phyloP scores from a whole-genome alignment of 2,113 vertebrate species.

The Leuciscus idus region DNA sequence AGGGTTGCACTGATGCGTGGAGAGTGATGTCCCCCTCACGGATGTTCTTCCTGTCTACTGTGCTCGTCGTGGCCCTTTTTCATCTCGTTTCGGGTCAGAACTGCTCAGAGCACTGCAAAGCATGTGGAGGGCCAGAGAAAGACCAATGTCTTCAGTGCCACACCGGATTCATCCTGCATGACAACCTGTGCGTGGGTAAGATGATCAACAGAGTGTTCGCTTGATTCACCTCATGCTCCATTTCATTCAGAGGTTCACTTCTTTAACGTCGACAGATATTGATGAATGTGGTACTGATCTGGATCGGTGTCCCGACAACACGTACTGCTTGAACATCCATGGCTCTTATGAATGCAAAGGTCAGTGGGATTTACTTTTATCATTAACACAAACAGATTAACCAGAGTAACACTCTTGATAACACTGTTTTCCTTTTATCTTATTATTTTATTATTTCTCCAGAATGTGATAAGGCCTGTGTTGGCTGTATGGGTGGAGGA shows the following conservation, averaged over 20 bases:
- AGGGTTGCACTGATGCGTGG: slow-evolving; percentile 3
- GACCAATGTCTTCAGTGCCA: slow-evolving; percentile 86
- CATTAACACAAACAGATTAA: neutral
- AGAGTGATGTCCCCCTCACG: slow-evolving; percentile 39
- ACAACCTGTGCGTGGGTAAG: slow-evolving; percentile 89
- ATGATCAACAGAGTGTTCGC: neutral
- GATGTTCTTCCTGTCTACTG: slow-evolving; percentile 56
- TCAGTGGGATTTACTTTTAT: slow-evolving; percentile 63
- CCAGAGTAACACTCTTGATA: neutral
- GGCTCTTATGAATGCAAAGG: slow-evolving; percentile 92
- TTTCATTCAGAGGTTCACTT: neutral
- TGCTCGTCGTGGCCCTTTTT: slow-evolving; percentile 55
- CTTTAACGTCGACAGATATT: slow-evolving; percentile 75
- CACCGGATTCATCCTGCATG: slow-evolving; percentile 87
- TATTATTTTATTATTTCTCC: neutral
- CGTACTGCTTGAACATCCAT: slow-evolving; percentile 90
- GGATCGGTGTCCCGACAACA: slow-evolving; percentile 79
- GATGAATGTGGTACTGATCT: slow-evolving; percentile 90
- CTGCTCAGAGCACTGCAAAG: slow-evolving; percentile 77
- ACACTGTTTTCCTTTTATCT: neutral
- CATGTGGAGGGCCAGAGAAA: slow-evolving; percentile 83
- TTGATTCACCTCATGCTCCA: neutral
- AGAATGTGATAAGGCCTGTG: slow-evolving; percentile 90
- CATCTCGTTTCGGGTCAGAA: slow-evolving; percentile 42
- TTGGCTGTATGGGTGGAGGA: slow-evolving; percentile 90